Evolutionary conservation across 2,797 vertebrate species (phyloP), one percentile per base, ranked within the genome.

Genomic region (Naso thynnoides): DNA sequence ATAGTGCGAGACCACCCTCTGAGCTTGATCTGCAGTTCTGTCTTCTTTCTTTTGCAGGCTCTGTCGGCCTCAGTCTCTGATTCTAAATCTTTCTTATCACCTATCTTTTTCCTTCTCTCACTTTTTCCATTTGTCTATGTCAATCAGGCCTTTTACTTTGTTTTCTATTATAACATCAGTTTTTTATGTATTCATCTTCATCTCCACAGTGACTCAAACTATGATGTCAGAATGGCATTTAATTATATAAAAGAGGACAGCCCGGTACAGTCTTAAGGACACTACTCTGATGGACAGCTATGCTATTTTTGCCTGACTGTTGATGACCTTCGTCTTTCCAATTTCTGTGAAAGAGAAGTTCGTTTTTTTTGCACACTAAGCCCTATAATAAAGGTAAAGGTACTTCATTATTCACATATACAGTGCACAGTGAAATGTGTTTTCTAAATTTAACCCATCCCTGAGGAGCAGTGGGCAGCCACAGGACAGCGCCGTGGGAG

Each of bases 1-100:
- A 67, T 0, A 48, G 15, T 76, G 42, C 58, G 19, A 42, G 70
- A 87, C 79, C 81, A 59, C 76, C 69, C 66, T 26, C 72, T 70
- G 76, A 70, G 85, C 73, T 81, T 27, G 15, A 83, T 83, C 57
- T 82, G 83, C 65, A 70, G 70, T 73, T 79, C 72, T 63, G 26
- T 76, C 74, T 86, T 77, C 39, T 71, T 19, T 52, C 15, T 44
- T 53, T 67, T 18, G 0, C 52, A 85, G 61, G 16, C 47, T 69
- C 42, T 59, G 45, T 60, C 45, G 56, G 41, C 56, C 53, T 60
- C 19, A 5, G 16, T 66, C 48, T 83, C 13, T 23, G 49, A 73
- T 73, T 52, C 60, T 59, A 53, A 75, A 66, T 73, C 56, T 65
- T 54, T 65, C 42, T 71, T 23, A 60, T 62, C 33, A 70, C 36